Conservation (phyloP, 2,888 invertebrate species). For the Eulithis prunata region DNA sequence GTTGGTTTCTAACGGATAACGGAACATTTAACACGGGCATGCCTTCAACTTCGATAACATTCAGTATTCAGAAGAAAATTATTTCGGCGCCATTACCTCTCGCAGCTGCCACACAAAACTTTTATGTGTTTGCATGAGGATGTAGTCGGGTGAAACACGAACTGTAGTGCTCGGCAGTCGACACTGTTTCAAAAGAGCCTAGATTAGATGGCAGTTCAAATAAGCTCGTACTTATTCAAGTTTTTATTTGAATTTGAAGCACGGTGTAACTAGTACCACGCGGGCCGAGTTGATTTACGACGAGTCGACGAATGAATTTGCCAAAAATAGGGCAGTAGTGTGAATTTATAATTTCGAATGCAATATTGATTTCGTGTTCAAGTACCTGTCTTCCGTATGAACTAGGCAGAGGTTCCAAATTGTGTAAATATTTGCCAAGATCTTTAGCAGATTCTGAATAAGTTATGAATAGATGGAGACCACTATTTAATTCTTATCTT, state of each 20-base stretch:
- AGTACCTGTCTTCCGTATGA: too few relatives aligned
- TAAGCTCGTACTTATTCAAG: background rate
- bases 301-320: too few relatives aligned
- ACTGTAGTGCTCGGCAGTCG: slow-evolving; percentile 15
- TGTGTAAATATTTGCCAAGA: too few relatives aligned
- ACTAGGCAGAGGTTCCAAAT: too few relatives aligned
- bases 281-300: too few relatives aligned
- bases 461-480: too few relatives aligned
- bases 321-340: too few relatives aligned
- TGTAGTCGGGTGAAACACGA: slow-evolving; percentile 36
- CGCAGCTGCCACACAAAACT: slow-evolving; percentile 64
- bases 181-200: slow-evolving; percentile 4
- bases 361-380: too few relatives aligned
- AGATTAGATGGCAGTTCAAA: background rate
- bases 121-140: slow-evolving; percentile 57
- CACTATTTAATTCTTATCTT: background rate
- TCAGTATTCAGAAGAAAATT: slow-evolving; percentile 65
- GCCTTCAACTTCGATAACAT: slow-evolving; percentile 60
- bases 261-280: background rate
- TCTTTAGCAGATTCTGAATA: too few relatives aligned
- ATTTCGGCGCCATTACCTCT: slow-evolving; percentile 69
- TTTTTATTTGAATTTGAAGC: background rate
- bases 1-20: slow-evolving; percentile 47
- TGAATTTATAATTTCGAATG: too few relatives aligned
- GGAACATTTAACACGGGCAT: slow-evolving; percentile 61